Evolutionary conservation across 2,113 vertebrate genomes (phyloP), one percentile per base, ranked within the genome.

Genomic region (Aix galericulata): DNA sequence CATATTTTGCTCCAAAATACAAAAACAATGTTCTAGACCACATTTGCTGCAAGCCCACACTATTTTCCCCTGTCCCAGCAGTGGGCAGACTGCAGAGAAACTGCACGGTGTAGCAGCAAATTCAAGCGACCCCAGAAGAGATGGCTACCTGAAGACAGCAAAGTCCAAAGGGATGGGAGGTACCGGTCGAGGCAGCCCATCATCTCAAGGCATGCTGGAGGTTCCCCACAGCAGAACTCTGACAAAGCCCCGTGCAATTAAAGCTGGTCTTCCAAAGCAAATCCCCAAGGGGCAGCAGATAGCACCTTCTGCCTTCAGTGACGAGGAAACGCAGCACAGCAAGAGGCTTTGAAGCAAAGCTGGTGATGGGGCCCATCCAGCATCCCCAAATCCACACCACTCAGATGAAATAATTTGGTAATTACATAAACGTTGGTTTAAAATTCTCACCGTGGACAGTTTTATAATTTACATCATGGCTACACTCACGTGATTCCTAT

Each of bases 191-290:
- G 11, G 46, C 29, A 3, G 15, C 44, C 36, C 74, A 23, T 17
- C 4, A 1, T n/a, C 20, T 46, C 64, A 31, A 13, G 42, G 58
- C 11, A 2, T 0, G 8, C 21, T 11, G 22, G 34, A 27, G 60
- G 46, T 11, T 53, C 26, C 66, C 0, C 2, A 14, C 11, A 8
- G 31, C 40, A 34, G 46, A 6, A 6, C 34, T 42, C 31, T 5
- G 40, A 25, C 25, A 59, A 32, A 72, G 26, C 59, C 40, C 36
- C 0, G 0, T 1, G 27, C 23, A 67, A 46, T 0, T 31, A 34
- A 5, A 48, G 29, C 29, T 32, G n/a, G 62, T 48, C 48, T 46
- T 18, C 40, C 71, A 21, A 40, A 34, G 62, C 25, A 50, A 46
- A 56, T 6, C 62, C 60, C 38, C 13, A 13, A 9, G 3, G 40